Evolutionary conservation across 37 sponge, comb jelly and placozoan species (phyloP).

Genomic region (Diacarnus erythraeanus): DNA sequence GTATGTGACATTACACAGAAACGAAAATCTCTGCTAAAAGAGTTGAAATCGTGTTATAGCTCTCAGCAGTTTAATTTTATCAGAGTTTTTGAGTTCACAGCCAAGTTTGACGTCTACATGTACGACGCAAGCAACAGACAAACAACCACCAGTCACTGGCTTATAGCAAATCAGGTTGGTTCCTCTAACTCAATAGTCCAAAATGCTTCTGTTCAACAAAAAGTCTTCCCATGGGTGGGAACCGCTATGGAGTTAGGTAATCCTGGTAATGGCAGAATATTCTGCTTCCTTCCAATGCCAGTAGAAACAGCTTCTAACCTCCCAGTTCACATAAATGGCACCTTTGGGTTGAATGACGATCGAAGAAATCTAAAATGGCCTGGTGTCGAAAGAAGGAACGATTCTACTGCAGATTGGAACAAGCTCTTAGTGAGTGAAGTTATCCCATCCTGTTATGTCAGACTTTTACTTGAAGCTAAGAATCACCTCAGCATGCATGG

Average conservation of each 20-base stretch:
- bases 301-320: constrained; percentile 28
- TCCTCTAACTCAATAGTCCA: not conserved
- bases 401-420: constrained; percentile 57
- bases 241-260: constrained; percentile 15
- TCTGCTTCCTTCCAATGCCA: constrained; percentile 74
- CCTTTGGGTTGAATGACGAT: constrained; percentile 63
- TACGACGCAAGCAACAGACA: not conserved
- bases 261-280: constrained; percentile 34
- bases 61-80: not conserved
- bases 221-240: constrained; percentile 57
- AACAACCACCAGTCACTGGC: constrained; percentile 11
- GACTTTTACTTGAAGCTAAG: constrained; percentile 25
- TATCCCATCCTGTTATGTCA: constrained; percentile 49
- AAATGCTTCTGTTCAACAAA: not conserved
- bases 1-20: not conserved
- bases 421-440: constrained; percentile 30
- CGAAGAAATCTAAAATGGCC: constrained; percentile 67
- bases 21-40: not conserved
- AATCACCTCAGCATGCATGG: not conserved
- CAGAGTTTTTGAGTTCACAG: not conserved
- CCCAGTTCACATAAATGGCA: constrained; percentile 71
- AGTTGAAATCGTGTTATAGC: not conserved
- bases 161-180: constrained; percentile 39
- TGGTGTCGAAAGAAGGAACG: constrained; percentile 40
- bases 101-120: constrained; percentile 17